Base-by-base conservation (phyloP, 53 echinoderm and acorn worm genomes). In the Henricia sp. region DNA sequence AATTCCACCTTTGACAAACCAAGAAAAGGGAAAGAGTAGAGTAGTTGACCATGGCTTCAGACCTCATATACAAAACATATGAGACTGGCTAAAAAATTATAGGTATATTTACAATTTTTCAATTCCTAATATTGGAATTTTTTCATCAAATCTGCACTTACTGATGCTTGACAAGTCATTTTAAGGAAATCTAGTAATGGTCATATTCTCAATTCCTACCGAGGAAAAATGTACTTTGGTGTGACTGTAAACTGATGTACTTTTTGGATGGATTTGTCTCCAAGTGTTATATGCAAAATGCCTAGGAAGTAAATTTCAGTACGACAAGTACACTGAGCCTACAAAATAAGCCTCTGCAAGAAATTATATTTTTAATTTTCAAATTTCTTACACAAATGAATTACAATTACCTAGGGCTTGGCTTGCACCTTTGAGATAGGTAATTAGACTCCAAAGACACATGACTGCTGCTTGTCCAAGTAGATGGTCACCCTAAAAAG, bases 381-480 rank as follows among this genome's bases (percentile, higher is more conserved):
- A 25, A 37, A 0, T 3, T 13, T 17, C 14, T 42, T 38, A 0
- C 23, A 2, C 11, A 14, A 69, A 24, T 28, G 20, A 14, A 1
- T 17, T 38, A 17, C 13, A 42, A 29, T 30, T 48, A 80, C 80
- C 80, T 3, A 80, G 64, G 48, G 14, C 6, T 32, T 29, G 63
- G 36, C 46, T 80, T 52, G 20, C 46, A 16, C 50, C 64, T 1
- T 20, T 1, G n/a, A 65, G 35, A 24, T 80, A 80, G 16, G 48
- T 21, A 46, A 80, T 44, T 50, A 80, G 25, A 37, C 80, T 80
- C 42, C 34, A 64, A 62, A 64, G 35, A 35, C 80, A 80, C 3
- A 50, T 48, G 4, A 64, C 65, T 63, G 80, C 80, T 25, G 80
- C 80, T 28, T 80, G 80, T 43, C 80, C 12, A 27, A 80, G 80